phyloP scores from a whole-genome alignment of 2,797 vertebrate genomes.

The Halcyon chelicuti region DNA sequence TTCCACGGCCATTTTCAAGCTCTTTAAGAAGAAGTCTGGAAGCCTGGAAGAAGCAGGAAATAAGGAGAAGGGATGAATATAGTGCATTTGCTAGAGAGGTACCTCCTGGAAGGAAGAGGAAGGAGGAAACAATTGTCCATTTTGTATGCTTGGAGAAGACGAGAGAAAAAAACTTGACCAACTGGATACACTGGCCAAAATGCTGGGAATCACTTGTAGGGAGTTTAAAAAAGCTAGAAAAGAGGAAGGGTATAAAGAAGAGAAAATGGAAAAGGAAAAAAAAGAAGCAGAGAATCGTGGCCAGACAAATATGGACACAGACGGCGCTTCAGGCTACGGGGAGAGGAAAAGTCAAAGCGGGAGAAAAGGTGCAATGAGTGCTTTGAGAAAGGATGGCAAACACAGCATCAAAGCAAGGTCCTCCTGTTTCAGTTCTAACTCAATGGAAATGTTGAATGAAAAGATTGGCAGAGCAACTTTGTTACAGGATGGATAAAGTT shows the following conservation, averaged over 20 bases:
- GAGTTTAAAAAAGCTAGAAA: background rate
- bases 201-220: background rate
- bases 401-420: background rate
- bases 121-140: background rate
- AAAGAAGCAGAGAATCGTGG: background rate
- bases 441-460: background rate
- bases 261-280: background rate
- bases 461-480: background rate
- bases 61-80: background rate
- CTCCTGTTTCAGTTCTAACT: background rate
- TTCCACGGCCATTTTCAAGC: background rate
- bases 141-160: background rate
- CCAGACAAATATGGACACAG: background rate
- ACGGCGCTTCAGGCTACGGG: background rate
- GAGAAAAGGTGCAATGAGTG: background rate
- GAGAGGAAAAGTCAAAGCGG: background rate
- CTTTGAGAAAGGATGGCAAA: background rate
- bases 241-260: background rate
- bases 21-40: background rate
- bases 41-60: background rate
- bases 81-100: background rate
- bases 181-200: background rate
- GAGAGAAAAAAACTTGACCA: background rate
- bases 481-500: background rate
- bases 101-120: background rate